Conservation (phyloP, 1,140 invertebrate genomes). For the Trachymyrmex cornetzi region DNA sequence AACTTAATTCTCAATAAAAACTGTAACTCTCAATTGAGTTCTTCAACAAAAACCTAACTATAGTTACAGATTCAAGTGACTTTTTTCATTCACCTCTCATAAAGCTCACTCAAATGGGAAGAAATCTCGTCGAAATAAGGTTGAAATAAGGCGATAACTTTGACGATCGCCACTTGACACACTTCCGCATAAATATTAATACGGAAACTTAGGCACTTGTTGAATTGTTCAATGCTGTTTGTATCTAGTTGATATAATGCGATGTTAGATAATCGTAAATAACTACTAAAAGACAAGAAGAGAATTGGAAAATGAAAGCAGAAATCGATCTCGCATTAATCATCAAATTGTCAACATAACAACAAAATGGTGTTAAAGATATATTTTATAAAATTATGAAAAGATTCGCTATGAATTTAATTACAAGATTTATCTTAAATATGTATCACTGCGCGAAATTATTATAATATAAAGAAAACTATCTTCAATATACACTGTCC, state of each 20-base stretch:
- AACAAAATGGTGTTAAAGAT: not conserved
- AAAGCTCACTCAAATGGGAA: slow-evolving; percentile 27
- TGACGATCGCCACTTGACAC: slow-evolving; percentile 39
- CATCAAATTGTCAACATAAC: not conserved
- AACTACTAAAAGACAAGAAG: not conserved
- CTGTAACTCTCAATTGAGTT: not conserved
- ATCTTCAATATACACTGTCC: not conserved
- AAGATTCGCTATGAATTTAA: not conserved
- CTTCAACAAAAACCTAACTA: not conserved
- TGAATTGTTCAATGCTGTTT: slow-evolving; percentile 32
- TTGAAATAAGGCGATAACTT: slow-evolving; percentile 50
- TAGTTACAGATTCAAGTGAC: not conserved
- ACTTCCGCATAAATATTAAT: slow-evolving; percentile 25
- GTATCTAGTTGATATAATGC: not conserved
- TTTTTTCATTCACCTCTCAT: not conserved
- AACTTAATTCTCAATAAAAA: slow-evolving; percentile 27
- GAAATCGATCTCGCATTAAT: not conserved
- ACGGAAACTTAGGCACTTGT: slow-evolving; percentile 10
- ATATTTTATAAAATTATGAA: not conserved
- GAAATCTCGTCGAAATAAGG: slow-evolving; percentile 19
- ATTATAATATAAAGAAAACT: not conserved
- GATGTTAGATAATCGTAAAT: slow-evolving; percentile 9
- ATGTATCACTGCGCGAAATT: not conserved
- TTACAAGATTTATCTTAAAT: slow-evolving; percentile 8
- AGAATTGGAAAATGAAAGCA: not conserved